phyloP scores from a whole-genome alignment of 2,888 invertebrate genomes.

The Tuta absoluta region DNA sequence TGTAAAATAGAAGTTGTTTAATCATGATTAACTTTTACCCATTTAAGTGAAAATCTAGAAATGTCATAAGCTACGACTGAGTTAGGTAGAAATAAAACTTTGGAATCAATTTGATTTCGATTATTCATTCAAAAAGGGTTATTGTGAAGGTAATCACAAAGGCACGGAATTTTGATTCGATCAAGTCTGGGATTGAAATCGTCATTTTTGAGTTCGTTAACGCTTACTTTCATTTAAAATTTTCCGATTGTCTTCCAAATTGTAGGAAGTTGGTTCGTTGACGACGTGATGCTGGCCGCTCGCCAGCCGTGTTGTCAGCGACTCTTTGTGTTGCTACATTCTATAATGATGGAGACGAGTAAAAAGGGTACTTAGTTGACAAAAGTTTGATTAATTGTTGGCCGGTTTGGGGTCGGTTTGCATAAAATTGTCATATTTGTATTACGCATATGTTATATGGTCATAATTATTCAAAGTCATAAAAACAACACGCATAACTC shows the following conservation, averaged over 20 bases:
- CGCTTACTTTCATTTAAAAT: constrained; percentile 66
- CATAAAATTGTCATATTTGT: too few species aligned
- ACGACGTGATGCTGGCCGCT: constrained; percentile 58
- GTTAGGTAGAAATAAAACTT: too few species aligned
- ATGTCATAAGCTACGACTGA: too few species aligned
- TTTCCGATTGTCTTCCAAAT: constrained; percentile 64
- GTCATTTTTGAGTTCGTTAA: constrained; percentile 60
- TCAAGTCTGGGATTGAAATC: constrained; percentile 55
- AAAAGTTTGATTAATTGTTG: constrained; percentile 36
- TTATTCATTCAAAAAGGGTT: constrained; percentile 45
- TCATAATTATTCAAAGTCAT: too few species aligned
- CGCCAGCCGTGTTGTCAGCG: constrained; percentile 48
- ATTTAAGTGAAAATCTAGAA: too few species aligned
- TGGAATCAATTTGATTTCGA: constrained; percentile 35
- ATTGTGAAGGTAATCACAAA: constrained; percentile 54
- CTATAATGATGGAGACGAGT: constrained; percentile 32
- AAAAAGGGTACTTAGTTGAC: constrained; percentile 35
- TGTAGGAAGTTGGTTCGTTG: constrained; percentile 63
- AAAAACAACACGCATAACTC: too few species aligned
- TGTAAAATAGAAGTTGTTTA: too few species aligned
- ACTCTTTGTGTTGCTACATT: constrained; percentile 34
- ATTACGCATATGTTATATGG: too few species aligned
- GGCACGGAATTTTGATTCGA: constrained; percentile 55
- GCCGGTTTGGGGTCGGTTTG: too few species aligned
- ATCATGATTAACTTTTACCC: too few species aligned